A percentile compares a stretch with the other conserved stretches of the same genome.
phyloP scores from a whole-genome alignment of 2,888 invertebrate species.

The Drosophila rubida region DNA sequence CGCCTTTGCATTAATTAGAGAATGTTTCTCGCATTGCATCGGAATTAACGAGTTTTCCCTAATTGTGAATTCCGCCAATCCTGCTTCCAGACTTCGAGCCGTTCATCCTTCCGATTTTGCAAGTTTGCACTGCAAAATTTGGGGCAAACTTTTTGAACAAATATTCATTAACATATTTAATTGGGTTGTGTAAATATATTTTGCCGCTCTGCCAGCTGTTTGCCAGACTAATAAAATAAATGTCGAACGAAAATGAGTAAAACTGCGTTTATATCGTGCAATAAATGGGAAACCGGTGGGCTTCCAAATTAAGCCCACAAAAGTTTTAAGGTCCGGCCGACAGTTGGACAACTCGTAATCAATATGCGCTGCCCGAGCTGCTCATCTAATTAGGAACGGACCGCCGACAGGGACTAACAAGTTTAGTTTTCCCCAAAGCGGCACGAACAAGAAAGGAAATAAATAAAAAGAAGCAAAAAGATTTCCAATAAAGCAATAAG shows the following conservation, averaged over 20 bases:
- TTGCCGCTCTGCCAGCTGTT: neutral
- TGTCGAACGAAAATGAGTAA: conserved; percentile 5
- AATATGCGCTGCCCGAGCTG: conserved; percentile 41
- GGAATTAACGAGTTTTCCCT: neutral
- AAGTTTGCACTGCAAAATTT: neutral
- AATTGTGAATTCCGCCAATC: neutral
- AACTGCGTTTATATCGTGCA: conserved; percentile 20
- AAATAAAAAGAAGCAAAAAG: conserved; percentile 42
- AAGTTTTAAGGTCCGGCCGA: conserved; percentile 16
- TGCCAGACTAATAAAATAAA: neutral
- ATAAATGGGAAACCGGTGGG: conserved; percentile 28
- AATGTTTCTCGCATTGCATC: neutral
- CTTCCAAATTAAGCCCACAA: conserved; percentile 17
- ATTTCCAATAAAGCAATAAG: conserved; percentile 74
- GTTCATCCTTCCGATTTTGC: conserved; percentile 1
- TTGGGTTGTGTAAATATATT: conserved; percentile 19
- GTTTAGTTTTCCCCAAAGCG: conserved; percentile 31
- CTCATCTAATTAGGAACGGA: conserved; percentile 56
- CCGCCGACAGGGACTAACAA: conserved; percentile 32
- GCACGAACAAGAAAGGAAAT: neutral
- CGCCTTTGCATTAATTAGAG: conserved; percentile 1
- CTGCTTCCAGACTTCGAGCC: neutral
- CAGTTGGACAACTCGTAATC: conserved; percentile 32
- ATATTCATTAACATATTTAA: conserved; percentile 41
- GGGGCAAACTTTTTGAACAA: neutral